Base-by-base conservation (phyloP, 2,888 invertebrate genomes). In the Microplitis manilae region DNA sequence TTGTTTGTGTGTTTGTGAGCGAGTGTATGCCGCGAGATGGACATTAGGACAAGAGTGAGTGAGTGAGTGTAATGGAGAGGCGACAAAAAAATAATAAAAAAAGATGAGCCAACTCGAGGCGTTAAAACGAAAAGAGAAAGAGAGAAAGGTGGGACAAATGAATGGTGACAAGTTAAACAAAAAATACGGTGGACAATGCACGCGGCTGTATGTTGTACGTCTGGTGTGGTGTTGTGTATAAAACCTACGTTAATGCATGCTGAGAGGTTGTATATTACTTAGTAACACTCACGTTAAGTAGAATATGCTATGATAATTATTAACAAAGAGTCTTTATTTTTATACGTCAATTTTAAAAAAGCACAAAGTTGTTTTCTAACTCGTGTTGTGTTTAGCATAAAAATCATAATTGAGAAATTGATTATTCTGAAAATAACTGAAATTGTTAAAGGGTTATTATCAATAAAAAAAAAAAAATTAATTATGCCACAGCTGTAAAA, bases 111-210 rank as follows among this genome's bases (percentile, higher is more conserved):
- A 64, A 50, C 9, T 50, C 60, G 59, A 74, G 73, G 73, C 73
- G 73, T 74, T 74, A 68, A 74, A 67, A 68, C 30, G 60, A 68
- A 9, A 64, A n/a, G 39, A 71, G 73, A 68, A 50, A 62, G 62
- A 17, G 15, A 15, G 50, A 41, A 62, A 39, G 64, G 61, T 61
- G 61, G 68, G 71, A 79, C 77, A 79, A 79, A 80, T 77, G 77
- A 79, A 80, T 79, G 77, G 74, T 73, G 77, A 73, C 74, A 68
- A 76, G 76, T 75, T 50, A 74, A 69, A 77, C 61, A 69, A 73
- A 79, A 75, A 73, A 73, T 72, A 39, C 68, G 70, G 73, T 77
- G 73, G 77, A 80, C 80, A 80, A 80, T 80, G 77, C 67, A 73
- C 60, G 69, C 50, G 50, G 50, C 50, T 50, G 50, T 50, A 50